Base-by-base conservation (phyloP, 2,797 vertebrate genomes). In the Typhlichthys eigenmanni region DNA sequence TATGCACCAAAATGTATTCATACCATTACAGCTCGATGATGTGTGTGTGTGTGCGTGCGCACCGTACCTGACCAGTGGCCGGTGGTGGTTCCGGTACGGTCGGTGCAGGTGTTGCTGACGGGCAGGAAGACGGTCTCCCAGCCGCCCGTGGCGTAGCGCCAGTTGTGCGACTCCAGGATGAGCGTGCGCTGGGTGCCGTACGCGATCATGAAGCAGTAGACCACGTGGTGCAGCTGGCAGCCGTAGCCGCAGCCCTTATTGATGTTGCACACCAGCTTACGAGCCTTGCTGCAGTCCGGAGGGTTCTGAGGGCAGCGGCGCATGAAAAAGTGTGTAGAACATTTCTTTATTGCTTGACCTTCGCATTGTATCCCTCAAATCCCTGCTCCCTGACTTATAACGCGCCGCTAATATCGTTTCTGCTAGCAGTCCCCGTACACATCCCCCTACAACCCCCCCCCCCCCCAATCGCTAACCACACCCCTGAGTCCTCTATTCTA, bases 131-230 rank as follows among this genome's bases (percentile, higher is more conserved):
- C 96, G 0, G 96, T 96, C 87, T 99, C 97, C 96, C 96, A 99
- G 72, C 97, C 97, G 0, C 94, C 94, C 0, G 95, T 96, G 64
- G 96, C 96, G 19, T 98, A 98, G 76, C 97, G 96, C 97, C 97
- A 99, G 79, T 96, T 98, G 91, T 98, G 96, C 1, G 97, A 99
- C 87, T 98, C 96, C 68, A 98, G 87, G 82, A 99, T 96, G 66
- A 99, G 94, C 0, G 96, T 98, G 73, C 96, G 91, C 85, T 95
- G 93, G 0, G 97, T 99, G 82, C 97, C 96, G 12, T 97, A 98
- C 0, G 97, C 97, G 47, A 99, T 98, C 97, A 98, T 99, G 89
- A 98, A 99, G 90, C 96, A 99, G 82, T 99, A 99, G 75, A 99
- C 97, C 43, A 99, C 96, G 0, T 99, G 97, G 87, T 98, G 96